A percentile compares a stretch with the other conserved stretches of the same genome.
phyloP scores from a whole-genome alignment of 2,113 vertebrate genomes.

The Serilophus lunatus region DNA sequence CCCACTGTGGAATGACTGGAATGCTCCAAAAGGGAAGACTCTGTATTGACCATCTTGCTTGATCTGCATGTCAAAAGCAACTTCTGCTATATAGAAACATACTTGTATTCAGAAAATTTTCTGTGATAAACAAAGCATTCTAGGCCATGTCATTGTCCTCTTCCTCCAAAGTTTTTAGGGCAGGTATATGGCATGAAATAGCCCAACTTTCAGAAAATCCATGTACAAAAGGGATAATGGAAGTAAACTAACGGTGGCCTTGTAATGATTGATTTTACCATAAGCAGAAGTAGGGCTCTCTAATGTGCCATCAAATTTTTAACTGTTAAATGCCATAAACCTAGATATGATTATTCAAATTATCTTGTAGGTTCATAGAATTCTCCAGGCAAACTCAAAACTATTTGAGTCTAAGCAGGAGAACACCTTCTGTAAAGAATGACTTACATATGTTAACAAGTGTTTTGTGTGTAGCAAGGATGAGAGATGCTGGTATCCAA shows the following conservation, averaged over 20 bases:
- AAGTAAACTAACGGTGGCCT: background rate
- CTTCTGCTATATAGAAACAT: constrained; percentile 41
- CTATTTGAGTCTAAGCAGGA: background rate
- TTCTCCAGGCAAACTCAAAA: background rate
- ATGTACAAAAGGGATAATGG: background rate
- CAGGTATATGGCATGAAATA: constrained; percentile 28
- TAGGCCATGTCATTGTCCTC: constrained; percentile 41
- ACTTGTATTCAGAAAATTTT: constrained; percentile 26
- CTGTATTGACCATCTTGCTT: constrained; percentile 70
- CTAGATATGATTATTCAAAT: background rate
- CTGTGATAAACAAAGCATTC: constrained; percentile 63
- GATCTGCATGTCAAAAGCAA: constrained; percentile 77
- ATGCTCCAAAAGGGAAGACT: constrained; percentile 43
- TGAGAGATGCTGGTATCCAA: background rate
- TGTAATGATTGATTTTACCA: background rate
- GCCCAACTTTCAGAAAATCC: background rate
- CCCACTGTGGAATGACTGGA: constrained; percentile 61
- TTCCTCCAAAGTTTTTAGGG: constrained; percentile 31
- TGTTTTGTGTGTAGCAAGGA: background rate
- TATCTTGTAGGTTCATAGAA: background rate
- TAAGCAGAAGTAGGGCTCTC: background rate
- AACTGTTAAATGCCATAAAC: background rate
- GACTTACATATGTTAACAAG: background rate
- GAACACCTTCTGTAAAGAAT: background rate
- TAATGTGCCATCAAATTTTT: background rate